phyloP scores from a whole-genome alignment of 2,888 invertebrate species.

The Acronicta leporina region DNA sequence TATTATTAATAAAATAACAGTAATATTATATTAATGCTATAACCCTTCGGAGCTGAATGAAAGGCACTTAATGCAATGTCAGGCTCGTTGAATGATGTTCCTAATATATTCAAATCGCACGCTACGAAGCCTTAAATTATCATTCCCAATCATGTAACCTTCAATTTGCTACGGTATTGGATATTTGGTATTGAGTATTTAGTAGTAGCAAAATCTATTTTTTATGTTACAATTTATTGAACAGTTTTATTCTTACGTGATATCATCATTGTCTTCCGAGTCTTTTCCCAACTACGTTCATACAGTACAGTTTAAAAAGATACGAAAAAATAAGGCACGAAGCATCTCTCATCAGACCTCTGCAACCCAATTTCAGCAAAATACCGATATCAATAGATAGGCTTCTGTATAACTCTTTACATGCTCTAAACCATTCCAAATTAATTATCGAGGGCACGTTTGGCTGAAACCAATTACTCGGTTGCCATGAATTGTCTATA shows the following conservation, averaged over 20 bases:
- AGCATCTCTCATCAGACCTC: too few relatives aligned
- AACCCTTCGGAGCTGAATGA: constrained; percentile 43
- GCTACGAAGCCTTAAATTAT: constrained; percentile 27
- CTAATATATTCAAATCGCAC: constrained; percentile 43
- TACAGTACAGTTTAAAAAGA: too few relatives aligned
- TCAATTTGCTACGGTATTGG: constrained; percentile 47
- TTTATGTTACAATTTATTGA: constrained; percentile 27
- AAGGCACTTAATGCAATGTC: constrained; percentile 34
- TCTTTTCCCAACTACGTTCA: too few relatives aligned
- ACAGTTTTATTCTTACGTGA: constrained; percentile 33
- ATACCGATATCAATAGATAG: too few relatives aligned
- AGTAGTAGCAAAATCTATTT: constrained; percentile 38
- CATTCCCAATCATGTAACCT: constrained; percentile 43
- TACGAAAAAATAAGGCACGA: too few relatives aligned
- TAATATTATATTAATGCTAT: constrained; percentile 40
- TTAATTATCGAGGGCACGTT: too few relatives aligned
- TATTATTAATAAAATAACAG: constrained; percentile 39
- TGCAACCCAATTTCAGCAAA: too few relatives aligned
- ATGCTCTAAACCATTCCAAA: too few relatives aligned
- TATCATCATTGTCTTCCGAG: not conserved
- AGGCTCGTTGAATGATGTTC: constrained; percentile 36
- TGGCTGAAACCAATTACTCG: too few relatives aligned
- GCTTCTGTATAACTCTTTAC: too few relatives aligned
- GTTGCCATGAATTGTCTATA: too few relatives aligned
- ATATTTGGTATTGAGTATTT: constrained; percentile 33